phyloP scores from a whole-genome alignment of 1,140 invertebrate genomes.

The Agrilus planipennis region DNA sequence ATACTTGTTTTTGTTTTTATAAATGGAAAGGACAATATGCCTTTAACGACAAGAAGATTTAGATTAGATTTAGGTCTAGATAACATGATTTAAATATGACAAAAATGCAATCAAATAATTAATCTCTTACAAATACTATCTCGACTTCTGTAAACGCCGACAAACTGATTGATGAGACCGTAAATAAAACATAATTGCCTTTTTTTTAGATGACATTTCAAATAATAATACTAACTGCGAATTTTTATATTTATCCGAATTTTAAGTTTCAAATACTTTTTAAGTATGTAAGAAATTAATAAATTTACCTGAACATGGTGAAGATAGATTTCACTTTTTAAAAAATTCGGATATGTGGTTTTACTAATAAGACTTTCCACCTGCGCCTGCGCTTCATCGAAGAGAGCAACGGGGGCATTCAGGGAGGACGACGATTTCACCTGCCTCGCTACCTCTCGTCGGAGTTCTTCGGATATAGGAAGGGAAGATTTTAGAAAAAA shows the following conservation, averaged over 20 bases:
- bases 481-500: constrained; percentile 74
- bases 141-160: too few relatives aligned
- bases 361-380: constrained; percentile 72
- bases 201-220: too few relatives aligned
- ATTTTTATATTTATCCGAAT: background rate
- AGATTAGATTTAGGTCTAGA: too few relatives aligned
- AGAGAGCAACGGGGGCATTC: constrained; percentile 40
- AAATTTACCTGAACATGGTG: constrained; percentile 61
- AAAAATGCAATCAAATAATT: too few relatives aligned
- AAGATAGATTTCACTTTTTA: constrained; percentile 83
- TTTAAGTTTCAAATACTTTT: constrained; percentile 5
- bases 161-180: too few relatives aligned
- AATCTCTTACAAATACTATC: too few relatives aligned
- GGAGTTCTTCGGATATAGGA: constrained; percentile 67
- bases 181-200: too few relatives aligned
- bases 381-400: constrained; percentile 57
- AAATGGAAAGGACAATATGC: too few relatives aligned
- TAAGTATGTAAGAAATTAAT: too few relatives aligned
- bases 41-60: background rate
- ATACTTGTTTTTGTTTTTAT: too few relatives aligned
- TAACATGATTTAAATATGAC: too few relatives aligned
- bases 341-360: constrained; percentile 81
- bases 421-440: constrained; percentile 27
- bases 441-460: constrained; percentile 35
- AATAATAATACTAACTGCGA: too few relatives aligned